Evolutionary conservation across 2,888 invertebrate species (phyloP), one percentile per base, ranked within the genome.

Genomic region (Dryadula phaetusa): DNA sequence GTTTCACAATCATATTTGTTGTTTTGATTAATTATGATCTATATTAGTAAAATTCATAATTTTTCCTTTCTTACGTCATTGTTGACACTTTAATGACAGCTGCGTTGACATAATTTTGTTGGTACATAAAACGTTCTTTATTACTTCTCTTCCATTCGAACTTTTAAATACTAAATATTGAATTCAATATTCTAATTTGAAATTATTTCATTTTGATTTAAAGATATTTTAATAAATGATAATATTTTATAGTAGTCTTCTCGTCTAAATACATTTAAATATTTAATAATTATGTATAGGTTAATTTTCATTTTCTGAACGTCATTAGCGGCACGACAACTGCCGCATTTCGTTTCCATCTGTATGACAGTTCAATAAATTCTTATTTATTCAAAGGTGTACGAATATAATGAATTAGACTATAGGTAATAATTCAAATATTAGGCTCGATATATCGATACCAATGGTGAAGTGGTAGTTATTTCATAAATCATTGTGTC

Each of bases 331-430:
- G 22, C 18, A 14, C 14, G 22, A 28, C 28, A 8, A 25, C n/a
- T 56, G 22, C n/a, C 56, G 37, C 37, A 37, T 10, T 54, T 37
- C 22, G 32, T 8, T 22, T 37, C 16, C n/a, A 20, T 22, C 1
- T n/a, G 20, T 7, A 22, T 72, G 68, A 65, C 70, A 67, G 64
- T 67, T 70, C 37, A 32, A 66, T 70, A 56, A 49, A 49, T 63
- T 64, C 47, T 42, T 53, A 53, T 61, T 61, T 18, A 42, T 52
- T 47, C 18, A n/a, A 25, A 56, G 62, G 40, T 54, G 46, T 47
- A 47, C 25, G 37, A 16, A 20, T 47, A n/a, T 37, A 49, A 25
- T 47, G 34, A 56, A 47, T 53, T 25, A 14, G 47, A 64, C 56
- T 34, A 22, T 44, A 20, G 16, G 18, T 56, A 64, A 56, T 47